Conservation (phyloP, 1,140 invertebrate species). For the Drosophila melanica region DNA sequence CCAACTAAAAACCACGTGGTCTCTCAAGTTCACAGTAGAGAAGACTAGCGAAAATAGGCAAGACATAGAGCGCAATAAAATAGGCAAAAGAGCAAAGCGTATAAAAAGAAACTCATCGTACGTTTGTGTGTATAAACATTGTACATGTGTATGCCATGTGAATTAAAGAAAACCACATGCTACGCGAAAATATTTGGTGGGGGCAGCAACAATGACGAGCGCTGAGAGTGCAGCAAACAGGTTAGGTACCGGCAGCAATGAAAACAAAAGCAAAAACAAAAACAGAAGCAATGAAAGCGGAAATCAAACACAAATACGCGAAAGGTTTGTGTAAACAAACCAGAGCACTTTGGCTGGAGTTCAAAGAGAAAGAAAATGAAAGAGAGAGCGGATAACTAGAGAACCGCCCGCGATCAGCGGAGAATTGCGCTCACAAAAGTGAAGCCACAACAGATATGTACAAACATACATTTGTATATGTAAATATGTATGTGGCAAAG, state of each 20-base stretch:
- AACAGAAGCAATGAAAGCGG: conserved; percentile 66
- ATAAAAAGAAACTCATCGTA: conserved; percentile 42
- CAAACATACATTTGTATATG: not conserved
- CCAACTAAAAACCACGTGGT: conserved; percentile 70
- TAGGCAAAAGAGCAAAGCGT: conserved; percentile 55
- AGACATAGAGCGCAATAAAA: conserved; percentile 66
- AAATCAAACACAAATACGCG: conserved; percentile 59
- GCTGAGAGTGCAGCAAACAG: conserved; percentile 38
- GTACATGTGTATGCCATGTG: conserved; percentile 43
- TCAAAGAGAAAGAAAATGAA: conserved; percentile 1
- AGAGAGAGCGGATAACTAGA: conserved; percentile 3
- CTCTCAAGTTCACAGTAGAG: conserved; percentile 68
- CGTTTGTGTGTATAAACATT: conserved; percentile 12
- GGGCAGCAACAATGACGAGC: conserved; percentile 2
- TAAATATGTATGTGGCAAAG: conserved; percentile 6
- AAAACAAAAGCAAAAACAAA: conserved; percentile 44
- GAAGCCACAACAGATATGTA: conserved; percentile 25
- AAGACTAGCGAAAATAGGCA: conserved; percentile 59
- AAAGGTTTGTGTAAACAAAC: conserved; percentile 71
- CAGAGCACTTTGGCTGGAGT: conserved; percentile 29
- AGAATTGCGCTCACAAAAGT: conserved; percentile 24
- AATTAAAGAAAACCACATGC: conserved; percentile 78
- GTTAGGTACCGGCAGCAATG: conserved; percentile 21
- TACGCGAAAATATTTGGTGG: conserved; percentile 64
- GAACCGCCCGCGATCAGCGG: conserved; percentile 17